Base-by-base conservation (phyloP, 37 sponge, comb jelly and placozoan genomes). In the Hexactinellida sp. region DNA sequence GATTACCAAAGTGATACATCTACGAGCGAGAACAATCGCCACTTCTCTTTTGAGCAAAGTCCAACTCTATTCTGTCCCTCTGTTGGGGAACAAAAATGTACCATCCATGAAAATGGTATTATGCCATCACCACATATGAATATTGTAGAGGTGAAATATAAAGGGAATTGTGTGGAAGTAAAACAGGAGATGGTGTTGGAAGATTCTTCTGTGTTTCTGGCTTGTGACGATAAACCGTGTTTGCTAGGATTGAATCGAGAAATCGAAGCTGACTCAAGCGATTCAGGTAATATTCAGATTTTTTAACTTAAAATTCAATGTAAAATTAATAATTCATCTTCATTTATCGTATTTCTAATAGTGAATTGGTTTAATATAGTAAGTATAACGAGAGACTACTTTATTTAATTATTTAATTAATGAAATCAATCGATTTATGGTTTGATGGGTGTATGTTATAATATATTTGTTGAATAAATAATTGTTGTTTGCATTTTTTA, bases 1-100 rank as follows among this genome's bases (percentile, higher is more conserved):
- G 76, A 63, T 63, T 63, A 63, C 34, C 76, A n/a, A 63, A 63
- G 76, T 23, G 76, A 63, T 63, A 63, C 76, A 23, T 63, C 76
- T 63, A 63, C 76, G 5, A 25, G 76, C 34, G 76, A 63, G 30
- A 63, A 47, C 52, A 47, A 63, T 28, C 76, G 1, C 34, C 76
- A 63, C 76, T n/a, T 63, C 30, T 63, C 76, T 32, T 63, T 63
- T n/a, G 76, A 63, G 13, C 76, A 63, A 23, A 63, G 76, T 63
- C 76, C 76, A 63, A n/a, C 52, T 47, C 52, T 47, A 47, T 16
- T 47, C 52, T 47, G 13, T 47, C 52, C 30, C 25, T 63, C 76
- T 63, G 25, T 7, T n/a, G 76, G 76, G 3, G 76, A 21, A 25
- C 28, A n/a, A 28, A 63, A 10, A 63, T 21, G 13, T n/a, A 25